Percentiles rank a stretch among this genome's conserved stretches.
These are phyloP conservation scores for Anthophora plumipes DNA, from an alignment of 2,888 invertebrate species.

Conservation along the genomic window DNA sequence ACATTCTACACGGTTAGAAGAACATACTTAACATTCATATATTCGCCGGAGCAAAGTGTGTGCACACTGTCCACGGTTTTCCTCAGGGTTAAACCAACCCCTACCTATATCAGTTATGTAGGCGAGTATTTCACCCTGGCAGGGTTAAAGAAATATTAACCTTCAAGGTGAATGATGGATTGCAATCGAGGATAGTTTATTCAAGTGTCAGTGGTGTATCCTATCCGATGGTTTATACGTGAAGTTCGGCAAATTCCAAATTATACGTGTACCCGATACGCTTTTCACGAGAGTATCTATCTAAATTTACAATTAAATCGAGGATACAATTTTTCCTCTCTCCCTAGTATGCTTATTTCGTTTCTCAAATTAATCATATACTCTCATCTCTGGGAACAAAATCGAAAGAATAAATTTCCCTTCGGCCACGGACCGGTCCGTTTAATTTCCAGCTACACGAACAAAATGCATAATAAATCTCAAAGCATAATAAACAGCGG, in stretches of 20 bases:
- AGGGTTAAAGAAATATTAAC: conserved; percentile 27
- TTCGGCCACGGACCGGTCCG: background rate
- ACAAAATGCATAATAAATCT: conserved; percentile 13
- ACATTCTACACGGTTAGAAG: background rate
- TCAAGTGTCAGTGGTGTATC: conserved; percentile 11
- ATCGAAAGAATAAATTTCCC: background rate
- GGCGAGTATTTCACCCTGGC: background rate
- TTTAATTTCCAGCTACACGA: background rate
- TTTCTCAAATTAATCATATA: background rate
- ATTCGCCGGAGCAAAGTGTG: background rate
- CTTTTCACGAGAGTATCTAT: background rate
- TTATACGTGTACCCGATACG: background rate
- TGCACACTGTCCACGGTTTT: background rate
- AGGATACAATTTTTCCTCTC: background rate
- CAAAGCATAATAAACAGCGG: background rate
- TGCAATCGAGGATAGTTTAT: conserved; percentile 24
- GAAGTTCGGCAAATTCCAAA: background rate
- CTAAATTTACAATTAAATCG: conserved; percentile 17
- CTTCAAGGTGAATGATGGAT: conserved; percentile 27
- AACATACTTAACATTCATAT: background rate
- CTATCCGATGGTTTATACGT: background rate
- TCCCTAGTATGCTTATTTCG: background rate
- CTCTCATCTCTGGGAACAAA: background rate
- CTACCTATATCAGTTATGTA: background rate
- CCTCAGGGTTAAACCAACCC: background rate